Base-by-base conservation (phyloP, 2,113 vertebrate species). In the Pteruthius melanotis region DNA sequence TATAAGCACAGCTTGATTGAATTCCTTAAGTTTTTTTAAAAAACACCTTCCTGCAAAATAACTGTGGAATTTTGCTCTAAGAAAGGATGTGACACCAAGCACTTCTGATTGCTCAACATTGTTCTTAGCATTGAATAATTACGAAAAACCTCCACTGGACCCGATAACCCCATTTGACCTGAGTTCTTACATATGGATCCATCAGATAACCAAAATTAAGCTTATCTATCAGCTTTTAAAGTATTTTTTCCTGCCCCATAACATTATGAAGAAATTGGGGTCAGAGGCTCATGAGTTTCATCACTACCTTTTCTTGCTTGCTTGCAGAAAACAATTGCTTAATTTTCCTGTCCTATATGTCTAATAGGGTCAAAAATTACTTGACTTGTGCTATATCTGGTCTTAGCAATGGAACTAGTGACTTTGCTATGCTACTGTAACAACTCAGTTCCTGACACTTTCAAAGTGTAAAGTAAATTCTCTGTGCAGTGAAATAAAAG, bases 1-100 rank as follows among this genome's bases (percentile, higher is more conserved):
- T 61, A 27, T 30, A 66, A 72, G 35, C 33, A 50, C 8, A 86
- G 26, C 64, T 69, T 59, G 22, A 70, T 40, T 76, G 13, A 16
- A 54, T 4, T 54, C 24, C 4, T 74, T 39, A 0, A 3, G 2
- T 1, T 3, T 27, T 60, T 56, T 40, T 14, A 5, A 6, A 66
- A 59, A 80, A 33, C 42, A 21, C 4, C 3, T 65, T 89, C 78
- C 65, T 66, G 8, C 21, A 71, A 83, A 86, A 45, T 54, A 65
- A 31, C 37, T 40, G 13, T 31, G 45, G 79, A 53, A 9, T 19
- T 3, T 21, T 56, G 13, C 53, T 70, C 7, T 61, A 53, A 64
- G 59, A 86, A 75, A 64, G 10, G 11, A 24, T 52, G 15, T 45
- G 45, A 79, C 40, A n/a, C 26, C 6, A 2, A 74, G 56, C 28